A percentile compares a stretch with the other conserved stretches of the same genome.
Conservation (phyloP, 2,113 vertebrate genomes). For the Theristicus caerulescens region DNA sequence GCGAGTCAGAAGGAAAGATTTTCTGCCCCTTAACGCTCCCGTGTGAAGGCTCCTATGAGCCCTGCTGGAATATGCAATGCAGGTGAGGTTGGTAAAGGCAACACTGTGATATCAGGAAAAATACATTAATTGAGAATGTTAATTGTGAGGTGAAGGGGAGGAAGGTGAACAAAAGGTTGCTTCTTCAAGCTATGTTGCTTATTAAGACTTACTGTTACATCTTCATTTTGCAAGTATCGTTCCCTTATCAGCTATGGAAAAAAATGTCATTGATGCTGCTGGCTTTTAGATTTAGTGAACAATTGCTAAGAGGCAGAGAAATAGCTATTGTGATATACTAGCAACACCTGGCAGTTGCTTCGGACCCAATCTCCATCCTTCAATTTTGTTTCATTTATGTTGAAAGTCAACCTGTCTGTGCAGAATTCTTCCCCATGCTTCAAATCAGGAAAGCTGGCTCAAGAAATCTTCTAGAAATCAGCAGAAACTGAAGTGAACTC, state of each 20-base stretch:
- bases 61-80: not conserved
- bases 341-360: not conserved
- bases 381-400: not conserved
- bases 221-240: not conserved
- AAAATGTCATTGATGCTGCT: not conserved
- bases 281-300: not conserved
- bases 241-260: not conserved
- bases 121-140: not conserved
- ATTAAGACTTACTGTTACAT: not conserved
- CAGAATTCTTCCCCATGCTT: not conserved
- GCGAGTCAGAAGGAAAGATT: not conserved
- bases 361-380: not conserved
- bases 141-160: not conserved
- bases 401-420: not conserved
- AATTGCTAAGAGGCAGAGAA: not conserved
- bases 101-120: not conserved
- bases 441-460: not conserved
- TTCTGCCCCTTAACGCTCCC: not conserved
- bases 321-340: not conserved
- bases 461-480: not conserved
- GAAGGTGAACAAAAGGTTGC: not conserved
- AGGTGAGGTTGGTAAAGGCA: not conserved
- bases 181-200: not conserved
- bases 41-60: not conserved
- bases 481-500: not conserved